A percentile compares a stretch with the other conserved stretches of the same genome.
These are phyloP conservation scores for Melipona beecheii DNA, from an alignment of 2,888 invertebrate species.

Conservation along the genomic window DNA sequence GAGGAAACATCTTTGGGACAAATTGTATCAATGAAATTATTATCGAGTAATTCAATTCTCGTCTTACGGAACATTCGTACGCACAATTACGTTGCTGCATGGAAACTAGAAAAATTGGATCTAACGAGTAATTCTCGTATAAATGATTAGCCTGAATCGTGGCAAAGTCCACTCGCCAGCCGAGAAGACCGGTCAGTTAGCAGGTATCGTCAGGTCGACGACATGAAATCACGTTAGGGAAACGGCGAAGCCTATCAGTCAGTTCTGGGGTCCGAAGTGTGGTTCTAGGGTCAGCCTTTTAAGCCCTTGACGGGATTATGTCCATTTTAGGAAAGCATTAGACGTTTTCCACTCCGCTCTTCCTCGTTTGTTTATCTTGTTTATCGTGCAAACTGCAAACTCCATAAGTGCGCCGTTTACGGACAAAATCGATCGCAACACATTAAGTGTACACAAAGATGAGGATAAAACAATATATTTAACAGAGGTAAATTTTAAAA, in stretches of 20 bases:
- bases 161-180: conserved; percentile 10
- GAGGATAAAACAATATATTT: too few relatives aligned
- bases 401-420: too few relatives aligned
- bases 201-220: conserved; percentile 73
- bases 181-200: conserved; percentile 59
- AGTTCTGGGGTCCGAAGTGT: conserved; percentile 69
- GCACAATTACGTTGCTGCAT: too few relatives aligned
- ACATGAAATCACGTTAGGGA: conserved; percentile 79
- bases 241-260: conserved; percentile 75
- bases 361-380: background rate
- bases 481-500: too few relatives aligned
- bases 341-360: background rate
- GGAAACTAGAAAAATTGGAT: background rate
- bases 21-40: background rate
- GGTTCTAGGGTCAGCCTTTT: conserved; percentile 62
- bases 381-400: background rate
- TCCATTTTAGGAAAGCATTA: conserved; percentile 67
- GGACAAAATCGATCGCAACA: too few relatives aligned
- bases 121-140: too few relatives aligned
- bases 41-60: background rate
- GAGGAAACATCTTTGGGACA: background rate
- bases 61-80: background rate
- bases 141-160: conserved; percentile 30
- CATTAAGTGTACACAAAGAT: background rate
- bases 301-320: conserved; percentile 75